Evolutionary conservation across 2,113 vertebrate species (phyloP).

Genomic region (Pogona vitticeps): DNA sequence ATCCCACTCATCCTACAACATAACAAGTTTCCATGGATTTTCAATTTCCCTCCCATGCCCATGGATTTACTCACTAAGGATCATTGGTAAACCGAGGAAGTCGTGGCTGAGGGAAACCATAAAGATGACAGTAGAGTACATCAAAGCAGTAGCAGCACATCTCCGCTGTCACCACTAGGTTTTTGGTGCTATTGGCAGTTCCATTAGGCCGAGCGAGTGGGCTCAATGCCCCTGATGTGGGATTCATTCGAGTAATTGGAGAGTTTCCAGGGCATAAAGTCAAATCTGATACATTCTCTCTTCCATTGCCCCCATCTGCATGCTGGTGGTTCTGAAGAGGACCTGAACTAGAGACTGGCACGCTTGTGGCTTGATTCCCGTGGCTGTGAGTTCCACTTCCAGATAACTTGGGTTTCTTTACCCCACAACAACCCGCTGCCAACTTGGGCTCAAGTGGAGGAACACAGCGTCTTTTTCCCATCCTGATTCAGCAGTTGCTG

Average conservation of each 20-base stretch:
- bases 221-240: conserved; percentile 82
- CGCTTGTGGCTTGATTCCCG: conserved; percentile 80
- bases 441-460: conserved; percentile 86
- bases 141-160: conserved; percentile 90
- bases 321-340: conserved; percentile 87
- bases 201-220: conserved; percentile 82
- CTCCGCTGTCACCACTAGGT: conserved; percentile 86
- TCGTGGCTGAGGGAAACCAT: conserved; percentile 85
- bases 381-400: conserved; percentile 81
- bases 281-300: conserved; percentile 83
- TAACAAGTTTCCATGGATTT: conserved; percentile 22
- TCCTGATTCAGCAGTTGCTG: conserved; percentile 79
- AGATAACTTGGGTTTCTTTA: conserved; percentile 86
- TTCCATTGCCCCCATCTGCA: conserved; percentile 80
- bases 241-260: conserved; percentile 83
- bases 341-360: conserved; percentile 81
- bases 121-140: conserved; percentile 87
- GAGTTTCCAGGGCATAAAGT: conserved; percentile 82
- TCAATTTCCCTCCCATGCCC: conserved; percentile 7
- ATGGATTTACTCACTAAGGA: conserved; percentile 82
- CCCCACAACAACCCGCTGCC: conserved; percentile 87
- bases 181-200: conserved; percentile 83
- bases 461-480: conserved; percentile 88
- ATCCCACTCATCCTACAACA: background rate
- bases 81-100: conserved; percentile 87